These are phyloP conservation scores for Penaeus indicus DNA, from an alignment of 1,140 invertebrate genomes.

Conservation along the genomic window DNA sequence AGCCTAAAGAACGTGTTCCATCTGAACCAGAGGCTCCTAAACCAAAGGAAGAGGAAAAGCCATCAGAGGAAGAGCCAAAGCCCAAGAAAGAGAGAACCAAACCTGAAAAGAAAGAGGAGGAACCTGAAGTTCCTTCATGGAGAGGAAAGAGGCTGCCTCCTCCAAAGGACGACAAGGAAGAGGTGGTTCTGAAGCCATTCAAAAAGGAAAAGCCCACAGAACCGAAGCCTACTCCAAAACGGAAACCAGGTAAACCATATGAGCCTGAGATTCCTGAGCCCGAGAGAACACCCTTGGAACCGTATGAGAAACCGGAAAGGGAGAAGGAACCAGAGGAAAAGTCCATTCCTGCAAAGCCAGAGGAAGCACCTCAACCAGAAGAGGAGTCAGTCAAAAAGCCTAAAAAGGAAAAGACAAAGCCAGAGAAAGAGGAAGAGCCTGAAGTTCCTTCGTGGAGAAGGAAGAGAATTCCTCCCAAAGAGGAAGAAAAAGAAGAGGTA, in stretches of 20 bases:
- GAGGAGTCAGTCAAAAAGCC: conserved; percentile 16
- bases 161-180: conserved; percentile 65
- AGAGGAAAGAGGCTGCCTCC: conserved; percentile 48
- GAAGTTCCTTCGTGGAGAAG: conserved; percentile 46
- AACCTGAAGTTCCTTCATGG: conserved; percentile 57
- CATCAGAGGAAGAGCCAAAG: conserved; percentile 6
- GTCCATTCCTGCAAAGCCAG: neutral
- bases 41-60: neutral
- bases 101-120: conserved; percentile 45
- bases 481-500: conserved; percentile 69
- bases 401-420: conserved; percentile 41
- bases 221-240: conserved; percentile 47
- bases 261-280: conserved; percentile 55
- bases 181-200: conserved; percentile 57
- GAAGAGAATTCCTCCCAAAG: conserved; percentile 38
- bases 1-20: neutral
- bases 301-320: conserved; percentile 36
- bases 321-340: conserved; percentile 64
- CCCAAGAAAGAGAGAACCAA: conserved; percentile 18
- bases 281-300: conserved; percentile 31
- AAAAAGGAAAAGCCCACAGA: conserved; percentile 48
- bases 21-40: neutral
- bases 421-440: conserved; percentile 47
- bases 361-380: conserved; percentile 34
- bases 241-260: conserved; percentile 37